phyloP scores from a whole-genome alignment of 2,888 invertebrate genomes.

The Oscheius sp. region DNA sequence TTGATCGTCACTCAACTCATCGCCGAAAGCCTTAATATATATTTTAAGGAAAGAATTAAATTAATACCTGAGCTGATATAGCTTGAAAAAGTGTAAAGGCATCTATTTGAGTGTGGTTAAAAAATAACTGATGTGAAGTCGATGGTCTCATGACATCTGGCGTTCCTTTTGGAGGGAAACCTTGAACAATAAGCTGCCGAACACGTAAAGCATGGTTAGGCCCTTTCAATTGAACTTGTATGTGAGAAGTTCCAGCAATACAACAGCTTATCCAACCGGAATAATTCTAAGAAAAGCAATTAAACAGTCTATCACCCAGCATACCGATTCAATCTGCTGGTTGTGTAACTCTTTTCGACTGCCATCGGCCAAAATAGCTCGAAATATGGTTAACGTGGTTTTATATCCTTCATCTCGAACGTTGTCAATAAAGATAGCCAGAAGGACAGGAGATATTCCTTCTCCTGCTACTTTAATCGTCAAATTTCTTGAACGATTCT shows the following conservation, averaged over 20 bases:
- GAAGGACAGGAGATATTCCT: constrained; percentile 78
- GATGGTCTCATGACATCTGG: constrained; percentile 48
- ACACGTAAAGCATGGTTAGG: constrained; percentile 89
- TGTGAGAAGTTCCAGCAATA: constrained; percentile 42
- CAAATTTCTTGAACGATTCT: constrained; percentile 82
- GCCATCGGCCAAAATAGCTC: constrained; percentile 39
- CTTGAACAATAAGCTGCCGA: constrained; percentile 76
- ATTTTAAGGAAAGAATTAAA: not conserved
- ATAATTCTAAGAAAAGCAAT: constrained; percentile 49
- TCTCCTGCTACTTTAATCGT: constrained; percentile 71
- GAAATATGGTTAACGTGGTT: constrained; percentile 32
- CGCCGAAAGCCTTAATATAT: constrained; percentile 63
- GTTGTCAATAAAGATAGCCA: constrained; percentile 92
- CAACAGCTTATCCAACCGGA: constrained; percentile 85
- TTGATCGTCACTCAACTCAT: constrained; percentile 63
- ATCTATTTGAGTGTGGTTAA: constrained; percentile 72
- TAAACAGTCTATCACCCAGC: not conserved
- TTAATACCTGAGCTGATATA: constrained; percentile 82
- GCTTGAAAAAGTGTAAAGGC: constrained; percentile 80
- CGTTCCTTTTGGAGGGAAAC: constrained; percentile 32
- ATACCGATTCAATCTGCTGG: constrained; percentile 40
- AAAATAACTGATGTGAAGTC: constrained; percentile 72
- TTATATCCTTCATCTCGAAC: constrained; percentile 76
- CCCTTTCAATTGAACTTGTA: constrained; percentile 87
- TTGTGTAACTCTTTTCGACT: constrained; percentile 36